Conservation (phyloP, 2,797 vertebrate species). For the Hippoglossus hippoglossus region DNA sequence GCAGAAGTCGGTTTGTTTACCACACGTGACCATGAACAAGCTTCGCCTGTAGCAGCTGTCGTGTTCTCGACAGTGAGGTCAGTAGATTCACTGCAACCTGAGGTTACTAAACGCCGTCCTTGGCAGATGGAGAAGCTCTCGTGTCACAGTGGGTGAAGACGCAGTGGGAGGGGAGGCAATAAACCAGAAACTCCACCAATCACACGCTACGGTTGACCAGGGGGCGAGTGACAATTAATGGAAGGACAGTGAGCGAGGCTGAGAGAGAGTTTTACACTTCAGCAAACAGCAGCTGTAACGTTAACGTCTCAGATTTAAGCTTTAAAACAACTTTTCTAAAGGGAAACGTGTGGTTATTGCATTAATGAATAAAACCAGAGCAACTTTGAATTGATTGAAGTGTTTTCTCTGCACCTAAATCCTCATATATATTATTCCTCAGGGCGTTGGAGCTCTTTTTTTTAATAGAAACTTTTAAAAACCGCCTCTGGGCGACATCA, state of each 20-base stretch:
- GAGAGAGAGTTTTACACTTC: background rate
- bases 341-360: no score
- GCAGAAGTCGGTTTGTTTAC: background rate
- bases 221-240: constrained; percentile 3
- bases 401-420: no score
- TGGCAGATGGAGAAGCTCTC: constrained; percentile 34
- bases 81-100: background rate
- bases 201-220: background rate
- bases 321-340: background rate
- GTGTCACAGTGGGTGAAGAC: constrained; percentile 22
- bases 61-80: constrained; percentile 2
- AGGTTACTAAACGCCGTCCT: constrained; percentile 25
- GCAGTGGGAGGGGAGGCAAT: constrained; percentile 11
- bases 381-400: no score
- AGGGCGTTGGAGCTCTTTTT: no score
- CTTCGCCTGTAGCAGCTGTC: constrained; percentile 30
- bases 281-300: background rate
- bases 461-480: no score
- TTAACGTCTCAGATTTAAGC: background rate
- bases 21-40: constrained; percentile 4
- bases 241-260: background rate
- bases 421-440: no score
- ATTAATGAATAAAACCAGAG: no score
- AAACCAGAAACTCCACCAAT: constrained; percentile 38
- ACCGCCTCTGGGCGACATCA: no score